Percentiles rank a stretch among this genome's conserved stretches.
phyloP scores from a whole-genome alignment of 2,113 vertebrate species.

The Prietella phreatophila region DNA sequence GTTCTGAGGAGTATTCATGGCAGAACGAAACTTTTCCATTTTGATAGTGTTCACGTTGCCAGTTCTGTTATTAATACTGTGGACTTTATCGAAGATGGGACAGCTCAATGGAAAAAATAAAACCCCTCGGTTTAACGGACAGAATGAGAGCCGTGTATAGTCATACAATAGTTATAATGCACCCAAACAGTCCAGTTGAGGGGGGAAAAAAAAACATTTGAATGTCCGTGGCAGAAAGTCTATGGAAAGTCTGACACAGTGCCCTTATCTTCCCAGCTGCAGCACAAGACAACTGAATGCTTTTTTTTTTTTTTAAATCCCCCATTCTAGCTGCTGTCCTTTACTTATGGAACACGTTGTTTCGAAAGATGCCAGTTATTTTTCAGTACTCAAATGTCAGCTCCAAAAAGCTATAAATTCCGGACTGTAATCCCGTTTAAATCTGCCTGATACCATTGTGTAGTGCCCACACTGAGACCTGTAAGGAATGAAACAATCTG shows the following conservation, averaged over 20 bases:
- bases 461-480: background rate
- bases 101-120: background rate
- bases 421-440: background rate
- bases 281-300: conserved; percentile 37
- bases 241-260: conserved; percentile 46
- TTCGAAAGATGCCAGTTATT: conserved; percentile 1
- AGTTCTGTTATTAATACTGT: background rate
- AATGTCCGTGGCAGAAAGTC: conserved; percentile 40
- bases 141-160: conserved; percentile 23
- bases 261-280: conserved; percentile 52
- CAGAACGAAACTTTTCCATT: background rate
- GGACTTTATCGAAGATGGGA: background rate
- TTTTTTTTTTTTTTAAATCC: conserved; percentile 32
- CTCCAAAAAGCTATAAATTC: background rate
- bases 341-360: conserved; percentile 32
- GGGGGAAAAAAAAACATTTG: background rate
- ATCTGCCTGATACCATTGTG: conserved; percentile 28
- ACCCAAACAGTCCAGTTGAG: conserved; percentile 11
- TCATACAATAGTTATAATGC: conserved; percentile 32
- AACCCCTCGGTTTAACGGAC: background rate
- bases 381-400: background rate
- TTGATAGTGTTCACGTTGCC: background rate
- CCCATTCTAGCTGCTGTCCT: background rate
- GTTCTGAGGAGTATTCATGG: background rate
- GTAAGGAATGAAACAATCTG: background rate